phyloP scores from a whole-genome alignment of 2,797 vertebrate species.

The Echeneis naucrates region DNA sequence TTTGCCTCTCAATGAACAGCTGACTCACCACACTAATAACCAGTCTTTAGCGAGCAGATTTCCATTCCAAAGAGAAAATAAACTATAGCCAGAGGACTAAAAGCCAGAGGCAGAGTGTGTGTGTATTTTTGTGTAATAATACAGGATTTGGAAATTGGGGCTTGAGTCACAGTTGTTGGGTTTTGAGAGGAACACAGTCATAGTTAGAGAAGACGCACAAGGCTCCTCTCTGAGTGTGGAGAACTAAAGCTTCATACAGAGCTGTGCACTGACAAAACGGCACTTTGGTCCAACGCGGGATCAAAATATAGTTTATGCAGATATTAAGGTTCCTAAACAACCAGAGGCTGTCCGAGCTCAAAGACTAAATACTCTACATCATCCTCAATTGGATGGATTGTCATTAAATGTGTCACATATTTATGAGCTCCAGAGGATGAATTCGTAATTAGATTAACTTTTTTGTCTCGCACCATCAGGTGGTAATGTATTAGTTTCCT shows the following conservation, averaged over 20 bases:
- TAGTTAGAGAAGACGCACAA: slow-evolving; percentile 28
- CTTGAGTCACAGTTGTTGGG: slow-evolving; percentile 51
- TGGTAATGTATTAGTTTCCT: no score
- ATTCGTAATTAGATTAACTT: background rate
- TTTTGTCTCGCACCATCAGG: background rate
- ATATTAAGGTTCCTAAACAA: no score
- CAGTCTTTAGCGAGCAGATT: slow-evolving; percentile 40
- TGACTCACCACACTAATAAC: slow-evolving; percentile 65
- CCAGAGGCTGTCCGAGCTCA: background rate
- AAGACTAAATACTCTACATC: background rate
- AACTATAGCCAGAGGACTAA: slow-evolving; percentile 40
- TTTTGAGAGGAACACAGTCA: slow-evolving; percentile 48
- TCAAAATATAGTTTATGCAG: no score
- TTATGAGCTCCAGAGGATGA: background rate
- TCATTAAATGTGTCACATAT: background rate
- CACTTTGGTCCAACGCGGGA: slow-evolving; percentile 1
- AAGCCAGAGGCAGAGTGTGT: slow-evolving; percentile 45
- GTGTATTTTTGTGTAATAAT: slow-evolving; percentile 48
- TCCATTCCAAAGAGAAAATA: slow-evolving; percentile 46
- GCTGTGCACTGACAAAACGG: background rate
- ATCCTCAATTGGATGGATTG: background rate
- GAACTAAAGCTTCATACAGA: no score
- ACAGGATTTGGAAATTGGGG: slow-evolving; percentile 46
- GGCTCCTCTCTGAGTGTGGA: slow-evolving; percentile 17
- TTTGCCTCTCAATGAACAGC: slow-evolving; percentile 50